phyloP scores from a whole-genome alignment of 1,140 invertebrate species.

The Catajapyx aquilonaris region DNA sequence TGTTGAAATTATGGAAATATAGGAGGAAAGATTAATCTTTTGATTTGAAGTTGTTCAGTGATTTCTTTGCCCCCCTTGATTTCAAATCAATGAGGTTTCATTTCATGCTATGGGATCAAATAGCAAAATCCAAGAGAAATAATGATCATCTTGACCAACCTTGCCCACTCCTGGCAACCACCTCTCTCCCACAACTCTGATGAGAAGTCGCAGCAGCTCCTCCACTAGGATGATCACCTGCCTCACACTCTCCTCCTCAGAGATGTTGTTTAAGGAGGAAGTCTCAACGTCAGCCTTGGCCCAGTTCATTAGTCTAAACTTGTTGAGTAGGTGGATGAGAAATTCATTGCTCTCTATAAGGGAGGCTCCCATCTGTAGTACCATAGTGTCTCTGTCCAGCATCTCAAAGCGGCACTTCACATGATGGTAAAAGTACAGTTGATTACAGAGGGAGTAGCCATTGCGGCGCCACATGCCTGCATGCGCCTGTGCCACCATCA shows the following conservation, averaged over 20 bases:
- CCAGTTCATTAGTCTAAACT: conserved; percentile 76
- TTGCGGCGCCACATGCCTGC: conserved; percentile 96
- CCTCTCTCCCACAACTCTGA: conserved; percentile 72
- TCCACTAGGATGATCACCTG: conserved; percentile 75
- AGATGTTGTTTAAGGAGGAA: conserved; percentile 11
- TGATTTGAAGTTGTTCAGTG: too few relatives aligned
- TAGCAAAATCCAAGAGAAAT: too few relatives aligned
- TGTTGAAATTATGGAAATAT: too few relatives aligned
- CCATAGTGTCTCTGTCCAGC: conserved; percentile 80
- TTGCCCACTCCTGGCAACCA: conserved; percentile 43
- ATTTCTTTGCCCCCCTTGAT: too few relatives aligned
- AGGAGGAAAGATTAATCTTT: too few relatives aligned
- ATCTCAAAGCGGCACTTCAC: conserved; percentile 89
- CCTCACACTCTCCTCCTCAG: conserved; percentile 56
- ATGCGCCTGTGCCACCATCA: conserved; percentile 72
- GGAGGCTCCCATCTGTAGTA: conserved; percentile 75
- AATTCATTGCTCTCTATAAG: conserved; percentile 81
- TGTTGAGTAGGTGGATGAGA: conserved; percentile 79
- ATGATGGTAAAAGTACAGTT: conserved; percentile 90
- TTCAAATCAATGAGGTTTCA: too few relatives aligned
- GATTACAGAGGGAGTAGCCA: conserved; percentile 88
- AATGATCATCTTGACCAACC: too few relatives aligned
- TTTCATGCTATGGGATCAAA: too few relatives aligned
- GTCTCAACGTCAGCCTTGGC: conserved; percentile 43
- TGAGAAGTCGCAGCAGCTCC: conserved; percentile 74